phyloP scores from a whole-genome alignment of 2,888 invertebrate species.

The Drosophila koepferae region DNA sequence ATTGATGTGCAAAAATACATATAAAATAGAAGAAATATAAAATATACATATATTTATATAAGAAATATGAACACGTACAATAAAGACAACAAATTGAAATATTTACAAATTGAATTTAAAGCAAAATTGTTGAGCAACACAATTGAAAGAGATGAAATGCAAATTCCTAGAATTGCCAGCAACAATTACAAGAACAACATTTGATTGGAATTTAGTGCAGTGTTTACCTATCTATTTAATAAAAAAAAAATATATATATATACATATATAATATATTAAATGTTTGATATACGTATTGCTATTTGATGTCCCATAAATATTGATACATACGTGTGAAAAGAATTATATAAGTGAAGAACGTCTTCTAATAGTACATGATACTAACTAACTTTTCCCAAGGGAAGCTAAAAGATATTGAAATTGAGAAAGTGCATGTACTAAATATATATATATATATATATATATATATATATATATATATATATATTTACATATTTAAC shows the following conservation, averaged over 20 bases:
- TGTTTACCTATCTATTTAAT: slow-evolving; percentile 47
- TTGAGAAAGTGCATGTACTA: slow-evolving; percentile 24
- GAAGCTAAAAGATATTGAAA: slow-evolving; percentile 17
- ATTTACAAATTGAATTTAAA: slow-evolving; percentile 62
- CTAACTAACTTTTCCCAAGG: slow-evolving; percentile 11
- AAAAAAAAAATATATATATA: slow-evolving; percentile 33
- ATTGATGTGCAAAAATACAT: slow-evolving; percentile 45
- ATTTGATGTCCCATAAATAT: slow-evolving; percentile 54
- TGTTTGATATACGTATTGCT: slow-evolving; percentile 77
- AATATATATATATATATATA: neutral
- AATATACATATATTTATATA: neutral
- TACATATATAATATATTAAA: slow-evolving; percentile 52
- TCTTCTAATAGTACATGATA: slow-evolving; percentile 23
- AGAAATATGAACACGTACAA: slow-evolving; percentile 48
- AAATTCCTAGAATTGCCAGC: slow-evolving; percentile 52
- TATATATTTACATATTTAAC: slow-evolving; percentile 25
- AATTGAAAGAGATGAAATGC: slow-evolving; percentile 17
- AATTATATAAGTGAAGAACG: slow-evolving; percentile 13
- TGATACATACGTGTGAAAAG: slow-evolving; percentile 14
- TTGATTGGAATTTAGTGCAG: slow-evolving; percentile 63
- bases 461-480: neutral
- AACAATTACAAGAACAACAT: slow-evolving; percentile 53
- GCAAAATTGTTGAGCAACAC: slow-evolving; percentile 40
- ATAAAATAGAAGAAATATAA: slow-evolving; percentile 26
- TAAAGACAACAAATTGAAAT: slow-evolving; percentile 40